A percentile compares a stretch with the other conserved stretches of the same genome.
Evolutionary conservation across 1,140 invertebrate genomes (phyloP).

Genomic region (Drosophila lacteicornis): DNA sequence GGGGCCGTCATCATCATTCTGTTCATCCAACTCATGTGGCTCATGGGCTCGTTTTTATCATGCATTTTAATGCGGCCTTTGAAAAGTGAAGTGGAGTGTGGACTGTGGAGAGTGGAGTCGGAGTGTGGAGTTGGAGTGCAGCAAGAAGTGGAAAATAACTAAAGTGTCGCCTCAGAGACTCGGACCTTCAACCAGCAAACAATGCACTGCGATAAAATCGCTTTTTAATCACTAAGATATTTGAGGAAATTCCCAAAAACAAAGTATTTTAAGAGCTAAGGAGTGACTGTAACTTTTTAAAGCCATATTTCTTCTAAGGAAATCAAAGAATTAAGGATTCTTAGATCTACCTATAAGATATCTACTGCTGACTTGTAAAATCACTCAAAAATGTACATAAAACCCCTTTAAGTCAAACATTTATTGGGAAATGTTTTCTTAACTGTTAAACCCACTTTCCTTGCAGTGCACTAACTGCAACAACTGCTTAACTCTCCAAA

Average conservation of each 20-base stretch:
- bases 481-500: slow-evolving; percentile 13
- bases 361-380: no score
- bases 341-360: background rate
- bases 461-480: slow-evolving; percentile 14
- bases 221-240: slow-evolving; percentile 1
- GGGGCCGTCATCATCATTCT: slow-evolving; percentile 34
- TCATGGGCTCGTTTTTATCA: slow-evolving; percentile 66
- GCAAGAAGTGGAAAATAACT: slow-evolving; percentile 81
- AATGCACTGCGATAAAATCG: slow-evolving; percentile 22
- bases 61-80: slow-evolving; percentile 82
- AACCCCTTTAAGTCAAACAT: no score
- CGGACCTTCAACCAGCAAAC: slow-evolving; percentile 25
- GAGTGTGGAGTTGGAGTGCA: slow-evolving; percentile 39
- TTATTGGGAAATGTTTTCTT: background rate
- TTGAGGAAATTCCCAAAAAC: background rate
- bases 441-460: background rate
- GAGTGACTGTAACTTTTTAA: background rate
- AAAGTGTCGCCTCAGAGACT: slow-evolving; percentile 72
- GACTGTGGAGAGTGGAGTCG: slow-evolving; percentile 1
- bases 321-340: no score
- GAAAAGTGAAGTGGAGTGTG: slow-evolving; percentile 74
- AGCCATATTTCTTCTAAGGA: background rate
- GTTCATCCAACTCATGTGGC: slow-evolving; percentile 49
- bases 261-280: background rate
- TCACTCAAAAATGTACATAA: no score